Evolutionary conservation across 2,888 invertebrate species (phyloP).

Genomic region (Habroteleia sp.): DNA sequence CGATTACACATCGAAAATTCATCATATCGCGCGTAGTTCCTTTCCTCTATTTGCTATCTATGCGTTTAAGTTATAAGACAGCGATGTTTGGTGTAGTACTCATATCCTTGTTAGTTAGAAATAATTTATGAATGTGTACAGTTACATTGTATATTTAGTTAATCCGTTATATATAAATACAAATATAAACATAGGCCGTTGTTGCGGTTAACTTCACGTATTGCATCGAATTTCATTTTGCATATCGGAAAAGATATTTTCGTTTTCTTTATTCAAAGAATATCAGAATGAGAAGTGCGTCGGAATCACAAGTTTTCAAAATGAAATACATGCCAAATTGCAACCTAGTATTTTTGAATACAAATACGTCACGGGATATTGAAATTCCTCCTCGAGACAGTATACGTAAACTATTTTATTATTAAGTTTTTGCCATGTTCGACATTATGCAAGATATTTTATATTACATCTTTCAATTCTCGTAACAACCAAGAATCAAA

Average conservation of each 20-base stretch:
- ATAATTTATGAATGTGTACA: slow-evolving; percentile 40
- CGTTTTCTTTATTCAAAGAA: background rate
- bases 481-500: no score
- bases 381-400: no score
- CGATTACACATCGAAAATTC: slow-evolving; percentile 34
- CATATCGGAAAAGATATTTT: slow-evolving; percentile 2
- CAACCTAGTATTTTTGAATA: slow-evolving; percentile 6
- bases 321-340: slow-evolving; percentile 1
- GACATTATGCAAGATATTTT: no score
- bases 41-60: slow-evolving; percentile 28
- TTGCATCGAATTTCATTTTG: slow-evolving; percentile 22
- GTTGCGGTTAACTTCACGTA: slow-evolving; percentile 28
- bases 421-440: background rate
- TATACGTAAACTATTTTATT: slow-evolving; percentile 8
- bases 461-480: no score
- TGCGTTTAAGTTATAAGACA: slow-evolving; percentile 17
- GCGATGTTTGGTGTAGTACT: slow-evolving; percentile 28
- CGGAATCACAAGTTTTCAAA: background rate
- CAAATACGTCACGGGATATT: slow-evolving; percentile 9
- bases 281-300: slow-evolving; percentile 5
- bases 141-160: slow-evolving; percentile 30
- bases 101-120: slow-evolving; percentile 50
- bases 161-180: slow-evolving; percentile 23
- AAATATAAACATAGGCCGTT: no score
- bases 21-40: slow-evolving; percentile 56